Evolutionary conservation across 1,140 invertebrate species (phyloP).

Genomic region (Procambarus virginalis): DNA sequence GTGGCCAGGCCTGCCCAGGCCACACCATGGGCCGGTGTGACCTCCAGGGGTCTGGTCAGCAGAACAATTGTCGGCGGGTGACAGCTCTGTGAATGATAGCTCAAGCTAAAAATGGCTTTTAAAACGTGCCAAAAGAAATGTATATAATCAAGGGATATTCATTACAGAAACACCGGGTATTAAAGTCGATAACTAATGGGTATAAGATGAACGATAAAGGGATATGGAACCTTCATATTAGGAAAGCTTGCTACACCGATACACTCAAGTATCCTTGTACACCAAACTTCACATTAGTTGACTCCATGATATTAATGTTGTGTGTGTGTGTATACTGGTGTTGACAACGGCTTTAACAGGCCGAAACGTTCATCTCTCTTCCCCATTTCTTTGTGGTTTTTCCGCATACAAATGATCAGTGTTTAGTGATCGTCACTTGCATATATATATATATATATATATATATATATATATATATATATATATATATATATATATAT

Average conservation of each 20-base stretch:
- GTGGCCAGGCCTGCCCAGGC: no score
- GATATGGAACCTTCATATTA: constrained; percentile 18
- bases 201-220: constrained; percentile 12
- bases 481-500: background rate
- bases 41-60: constrained; percentile 14
- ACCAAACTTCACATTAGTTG: no score
- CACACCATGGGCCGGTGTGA: background rate
- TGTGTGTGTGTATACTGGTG: background rate
- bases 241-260: background rate
- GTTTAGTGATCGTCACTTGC: no score
- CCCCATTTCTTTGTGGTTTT: no score
- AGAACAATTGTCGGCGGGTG: constrained; percentile 39
- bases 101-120: constrained; percentile 33
- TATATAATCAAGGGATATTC: constrained; percentile 50
- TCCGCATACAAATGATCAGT: no score
- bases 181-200: constrained; percentile 33
- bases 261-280: no score
- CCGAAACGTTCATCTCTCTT: no score
- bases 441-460: constrained; percentile 4
- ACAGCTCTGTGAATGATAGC: constrained; percentile 41
- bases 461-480: constrained; percentile 36
- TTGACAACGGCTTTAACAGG: no score
- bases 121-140: constrained; percentile 36
- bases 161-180: constrained; percentile 41
- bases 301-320: no score